Base-by-base conservation (phyloP, 2,113 vertebrate species). In the Zootoca vivipara region DNA sequence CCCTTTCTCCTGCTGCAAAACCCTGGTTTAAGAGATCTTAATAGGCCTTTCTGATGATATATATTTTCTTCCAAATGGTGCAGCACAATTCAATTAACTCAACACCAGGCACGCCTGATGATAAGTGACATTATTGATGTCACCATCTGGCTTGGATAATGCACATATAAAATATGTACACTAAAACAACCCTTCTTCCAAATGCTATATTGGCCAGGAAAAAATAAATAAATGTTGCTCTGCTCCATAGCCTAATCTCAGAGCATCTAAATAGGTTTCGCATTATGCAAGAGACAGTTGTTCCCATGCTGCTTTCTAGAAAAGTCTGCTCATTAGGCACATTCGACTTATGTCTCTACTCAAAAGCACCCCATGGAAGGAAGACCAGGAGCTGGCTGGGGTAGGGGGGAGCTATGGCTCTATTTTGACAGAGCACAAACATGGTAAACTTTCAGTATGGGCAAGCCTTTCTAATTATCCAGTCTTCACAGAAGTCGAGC, bases 51-150 rank as follows among this genome's bases (percentile, higher is more conserved):
- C 26, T 5, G 89, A 90, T 75, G 92, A 88, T 38, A 30, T 35
- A 85, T 90, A 83, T 90, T 86, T 84, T 91, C 90, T 86, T 93
- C 90, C 94, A 91, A 91, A 90, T 33, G 91, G 94, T 0, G 65
- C 67, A 7, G 85, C 83, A 82, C 84, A 3, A 7, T 35, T 94
- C 90, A 93, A 96, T 94, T 86, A 96, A 92, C 93, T 78, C 40
- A 20, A 16, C 7, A 24, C 82, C 64, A 93, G 88, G 33, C 85
- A 85, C 81, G 74, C 92, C 93, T 93, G 94, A 52, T 86, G 90
- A 89, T 82, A 89, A 84, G 75, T 74, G 80, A 46, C 52, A 67
- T 84, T 72, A 91, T 80, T n/a, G 90, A 93, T 3, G 42, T 91
- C 46, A 18, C 92, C 93, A 78, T 89, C 94, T 92, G 94, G 91